phyloP scores from a whole-genome alignment of 2,888 invertebrate species.

The Drosophila setosimentum region DNA sequence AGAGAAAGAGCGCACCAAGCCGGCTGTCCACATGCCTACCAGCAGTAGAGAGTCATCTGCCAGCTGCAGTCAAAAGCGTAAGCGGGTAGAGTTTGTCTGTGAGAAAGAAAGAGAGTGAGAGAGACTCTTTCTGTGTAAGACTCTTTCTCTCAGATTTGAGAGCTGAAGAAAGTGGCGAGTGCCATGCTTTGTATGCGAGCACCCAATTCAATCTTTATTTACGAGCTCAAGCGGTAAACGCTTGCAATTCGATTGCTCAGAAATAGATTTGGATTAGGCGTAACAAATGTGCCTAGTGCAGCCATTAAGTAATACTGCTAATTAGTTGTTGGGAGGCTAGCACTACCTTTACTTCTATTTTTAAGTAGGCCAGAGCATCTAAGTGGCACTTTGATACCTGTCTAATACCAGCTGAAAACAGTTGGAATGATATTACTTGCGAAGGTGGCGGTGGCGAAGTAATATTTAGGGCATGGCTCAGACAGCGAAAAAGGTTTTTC shows the following conservation, averaged over 20 bases:
- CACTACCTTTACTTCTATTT: background rate
- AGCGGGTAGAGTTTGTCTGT: background rate
- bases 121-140: background rate
- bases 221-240: slow-evolving; percentile 17
- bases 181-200: slow-evolving; percentile 12
- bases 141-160: background rate
- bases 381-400: no score
- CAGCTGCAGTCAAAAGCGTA: slow-evolving; percentile 12
- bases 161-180: slow-evolving; percentile 40
- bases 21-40: slow-evolving; percentile 19
- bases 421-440: background rate
- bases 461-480: background rate
- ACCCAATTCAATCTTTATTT: slow-evolving; percentile 15
- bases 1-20: slow-evolving; percentile 7
- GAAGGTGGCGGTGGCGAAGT: no score
- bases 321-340: background rate
- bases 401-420: background rate
- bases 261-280: background rate
- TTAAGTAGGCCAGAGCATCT: background rate
- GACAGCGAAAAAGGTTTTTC: background rate
- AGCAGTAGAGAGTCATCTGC: background rate
- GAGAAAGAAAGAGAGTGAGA: background rate
- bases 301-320: background rate
- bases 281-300: slow-evolving; percentile 6
- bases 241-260: background rate